Conservation (phyloP, 2,113 vertebrate genomes). For the Macquaria australasica region DNA sequence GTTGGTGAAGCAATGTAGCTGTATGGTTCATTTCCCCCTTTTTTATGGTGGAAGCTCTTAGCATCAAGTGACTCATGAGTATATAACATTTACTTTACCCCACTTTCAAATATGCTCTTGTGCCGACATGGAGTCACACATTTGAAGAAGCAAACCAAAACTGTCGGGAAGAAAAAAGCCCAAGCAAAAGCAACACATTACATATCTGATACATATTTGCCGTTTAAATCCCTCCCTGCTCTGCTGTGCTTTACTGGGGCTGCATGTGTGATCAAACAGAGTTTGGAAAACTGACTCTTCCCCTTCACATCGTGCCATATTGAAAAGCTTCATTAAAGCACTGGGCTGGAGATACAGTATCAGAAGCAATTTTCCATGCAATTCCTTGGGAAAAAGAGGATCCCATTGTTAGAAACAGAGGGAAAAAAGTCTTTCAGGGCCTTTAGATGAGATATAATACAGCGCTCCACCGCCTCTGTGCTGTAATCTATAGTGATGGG, state of each 20-base stretch:
- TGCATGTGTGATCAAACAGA: slow-evolving; percentile 73
- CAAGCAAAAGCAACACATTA: slow-evolving; percentile 23
- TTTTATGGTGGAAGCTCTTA: background rate
- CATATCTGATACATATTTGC: slow-evolving; percentile 52
- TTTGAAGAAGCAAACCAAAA: slow-evolving; percentile 12
- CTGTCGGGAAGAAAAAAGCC: background rate
- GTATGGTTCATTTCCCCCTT: background rate
- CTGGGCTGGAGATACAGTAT: slow-evolving; percentile 76
- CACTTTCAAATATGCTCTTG: slow-evolving; percentile 30
- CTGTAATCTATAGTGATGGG: slow-evolving; percentile 77
- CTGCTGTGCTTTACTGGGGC: slow-evolving; percentile 45
- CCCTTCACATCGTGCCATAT: slow-evolving; percentile 31
- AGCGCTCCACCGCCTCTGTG: slow-evolving; percentile 56
- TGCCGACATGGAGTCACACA: background rate
- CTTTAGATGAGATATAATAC: slow-evolving; percentile 80
- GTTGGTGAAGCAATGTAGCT: background rate
- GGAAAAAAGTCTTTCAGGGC: slow-evolving; percentile 66
- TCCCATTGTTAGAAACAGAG: slow-evolving; percentile 76
- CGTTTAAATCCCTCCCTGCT: slow-evolving; percentile 61
- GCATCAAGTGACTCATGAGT: slow-evolving; percentile 33
- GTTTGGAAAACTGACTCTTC: slow-evolving; percentile 54
- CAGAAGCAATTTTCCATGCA: slow-evolving; percentile 78
- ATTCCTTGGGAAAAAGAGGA: slow-evolving; percentile 70
- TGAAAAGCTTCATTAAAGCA: slow-evolving; percentile 82
- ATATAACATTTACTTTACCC: slow-evolving; percentile 44